Evolutionary conservation across 2,888 invertebrate species (phyloP).

Genomic region (Cepaea hortensis): DNA sequence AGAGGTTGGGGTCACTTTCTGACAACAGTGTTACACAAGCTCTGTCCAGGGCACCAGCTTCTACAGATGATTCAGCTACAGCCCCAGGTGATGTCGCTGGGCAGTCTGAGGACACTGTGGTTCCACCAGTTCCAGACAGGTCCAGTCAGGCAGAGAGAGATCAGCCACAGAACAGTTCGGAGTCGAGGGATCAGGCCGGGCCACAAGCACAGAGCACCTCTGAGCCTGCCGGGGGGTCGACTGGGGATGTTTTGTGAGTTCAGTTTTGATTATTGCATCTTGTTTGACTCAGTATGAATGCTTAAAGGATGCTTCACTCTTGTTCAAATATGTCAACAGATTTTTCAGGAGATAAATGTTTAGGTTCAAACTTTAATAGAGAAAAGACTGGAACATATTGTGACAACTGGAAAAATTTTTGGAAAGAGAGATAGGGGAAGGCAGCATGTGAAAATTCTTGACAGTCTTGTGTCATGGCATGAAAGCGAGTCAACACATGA

Average conservation of each 20-base stretch:
- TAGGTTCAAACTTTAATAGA: no score
- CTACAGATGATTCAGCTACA: not conserved
- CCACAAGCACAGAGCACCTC: not conserved
- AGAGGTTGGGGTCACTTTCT: not conserved
- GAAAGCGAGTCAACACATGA: no score
- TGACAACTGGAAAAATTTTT: no score
- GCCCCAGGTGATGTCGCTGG: not conserved
- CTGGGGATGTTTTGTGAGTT: not conserved
- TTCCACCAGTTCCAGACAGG: not conserved
- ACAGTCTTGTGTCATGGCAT: no score
- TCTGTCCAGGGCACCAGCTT: not conserved
- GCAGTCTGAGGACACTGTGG: constrained; percentile 29
- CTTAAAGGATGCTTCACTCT: no score
- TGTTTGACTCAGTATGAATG: no score
- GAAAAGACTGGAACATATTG: no score
- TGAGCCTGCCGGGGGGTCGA: not conserved
- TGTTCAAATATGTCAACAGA: no score
- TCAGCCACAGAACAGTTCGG: not conserved
- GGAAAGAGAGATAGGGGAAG: no score
- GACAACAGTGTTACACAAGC: not conserved
- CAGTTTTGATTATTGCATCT: no score
- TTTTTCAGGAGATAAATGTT: no score
- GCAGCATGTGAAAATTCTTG: no score
- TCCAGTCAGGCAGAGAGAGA: not conserved
- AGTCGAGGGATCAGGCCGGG: not conserved